These are phyloP conservation scores for Thysanoteuthis rhombus DNA, from an alignment of 2,888 invertebrate genomes.

Conservation along the genomic window DNA sequence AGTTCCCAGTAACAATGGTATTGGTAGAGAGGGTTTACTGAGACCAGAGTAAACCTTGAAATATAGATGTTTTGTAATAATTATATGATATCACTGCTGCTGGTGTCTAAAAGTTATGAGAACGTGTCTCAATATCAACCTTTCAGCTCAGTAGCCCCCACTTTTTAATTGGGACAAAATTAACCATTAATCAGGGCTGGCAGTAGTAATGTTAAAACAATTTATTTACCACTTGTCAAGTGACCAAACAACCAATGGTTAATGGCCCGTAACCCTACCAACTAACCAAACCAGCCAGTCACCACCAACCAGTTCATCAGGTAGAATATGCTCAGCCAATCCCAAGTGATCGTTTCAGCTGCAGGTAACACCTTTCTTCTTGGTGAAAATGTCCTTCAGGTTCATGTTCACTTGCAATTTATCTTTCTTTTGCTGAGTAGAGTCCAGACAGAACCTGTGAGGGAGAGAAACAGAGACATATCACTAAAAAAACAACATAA, in stretches of 20 bases:
- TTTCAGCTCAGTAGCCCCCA: not conserved
- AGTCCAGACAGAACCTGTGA: conserved; percentile 79
- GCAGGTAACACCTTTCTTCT: conserved; percentile 61
- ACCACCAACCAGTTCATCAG: not conserved
- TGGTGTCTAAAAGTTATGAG: not conserved
- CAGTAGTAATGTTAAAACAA: not conserved
- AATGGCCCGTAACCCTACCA: not conserved
- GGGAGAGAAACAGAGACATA: not conserved
- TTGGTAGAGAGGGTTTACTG: not conserved
- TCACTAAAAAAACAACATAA: too few species aligned
- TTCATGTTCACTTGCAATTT: conserved; percentile 78
- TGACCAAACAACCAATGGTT: not conserved
- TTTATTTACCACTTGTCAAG: not conserved
- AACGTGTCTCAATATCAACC: not conserved
- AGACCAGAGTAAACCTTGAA: not conserved
- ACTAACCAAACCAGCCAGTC: conserved; percentile 20
- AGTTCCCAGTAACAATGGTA: not conserved
- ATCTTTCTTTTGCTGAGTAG: conserved; percentile 81
- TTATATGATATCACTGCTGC: not conserved
- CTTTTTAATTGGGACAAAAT: not conserved
- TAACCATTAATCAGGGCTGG: not conserved
- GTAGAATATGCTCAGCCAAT: conserved; percentile 19
- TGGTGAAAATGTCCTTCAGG: conserved; percentile 76
- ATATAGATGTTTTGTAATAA: not conserved
- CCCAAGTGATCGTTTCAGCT: conserved; percentile 38